Conservation (phyloP, 2,113 vertebrate genomes). For the Dendrocopos noguchii region DNA sequence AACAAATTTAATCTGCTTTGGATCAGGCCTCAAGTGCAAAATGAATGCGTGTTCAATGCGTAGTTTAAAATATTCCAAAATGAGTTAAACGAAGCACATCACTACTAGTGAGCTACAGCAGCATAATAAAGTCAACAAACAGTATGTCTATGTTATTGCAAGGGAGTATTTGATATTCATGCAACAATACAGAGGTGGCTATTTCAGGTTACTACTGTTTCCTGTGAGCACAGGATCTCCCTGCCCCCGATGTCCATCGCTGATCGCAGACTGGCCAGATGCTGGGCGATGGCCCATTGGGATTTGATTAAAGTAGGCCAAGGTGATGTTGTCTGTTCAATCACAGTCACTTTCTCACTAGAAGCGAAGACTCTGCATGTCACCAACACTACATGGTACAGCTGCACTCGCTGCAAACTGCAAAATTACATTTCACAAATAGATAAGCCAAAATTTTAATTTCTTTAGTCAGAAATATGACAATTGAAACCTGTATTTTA, state of each 20-base stretch:
- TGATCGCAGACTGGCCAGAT: not conserved
- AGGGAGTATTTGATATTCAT: not conserved
- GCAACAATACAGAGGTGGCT: not conserved
- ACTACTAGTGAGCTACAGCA: not conserved
- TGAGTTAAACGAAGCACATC: not conserved
- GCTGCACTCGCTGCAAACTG: slow-evolving; percentile 16
- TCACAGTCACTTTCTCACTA: slow-evolving; percentile 38
- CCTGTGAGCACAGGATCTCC: slow-evolving; percentile 11
- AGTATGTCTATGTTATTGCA: not conserved
- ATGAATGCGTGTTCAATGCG: not conserved
- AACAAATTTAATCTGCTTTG: not conserved
- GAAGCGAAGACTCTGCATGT: slow-evolving; percentile 31
- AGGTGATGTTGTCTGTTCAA: not conserved
- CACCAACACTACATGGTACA: slow-evolving; percentile 3
- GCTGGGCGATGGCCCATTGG: not conserved
- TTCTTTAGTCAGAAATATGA: not conserved
- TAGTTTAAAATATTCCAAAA: not conserved
- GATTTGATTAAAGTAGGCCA: not conserved
- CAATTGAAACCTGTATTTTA: not conserved
- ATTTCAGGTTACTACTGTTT: not conserved
- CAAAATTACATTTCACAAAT: slow-evolving; percentile 25
- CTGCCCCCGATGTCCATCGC: not conserved
- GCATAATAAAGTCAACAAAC: not conserved
- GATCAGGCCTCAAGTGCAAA: slow-evolving; percentile 39
- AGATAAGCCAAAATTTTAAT: not conserved